These are phyloP conservation scores for Drosophila histrio DNA, from an alignment of 2,888 invertebrate genomes.

Conservation along the genomic window DNA sequence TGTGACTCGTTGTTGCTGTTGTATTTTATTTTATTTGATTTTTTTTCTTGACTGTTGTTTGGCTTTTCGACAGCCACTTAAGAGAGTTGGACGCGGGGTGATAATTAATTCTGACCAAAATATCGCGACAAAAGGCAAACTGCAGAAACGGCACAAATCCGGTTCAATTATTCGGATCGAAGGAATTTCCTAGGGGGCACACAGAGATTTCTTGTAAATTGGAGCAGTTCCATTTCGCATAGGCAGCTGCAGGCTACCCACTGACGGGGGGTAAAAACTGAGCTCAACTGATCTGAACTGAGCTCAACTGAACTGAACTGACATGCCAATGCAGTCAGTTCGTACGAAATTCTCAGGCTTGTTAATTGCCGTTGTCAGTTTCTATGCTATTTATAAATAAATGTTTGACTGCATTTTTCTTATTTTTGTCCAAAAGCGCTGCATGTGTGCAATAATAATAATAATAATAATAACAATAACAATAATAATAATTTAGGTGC, in stretches of 20 bases:
- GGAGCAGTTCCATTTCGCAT: slow-evolving; percentile 70
- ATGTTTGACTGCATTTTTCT: slow-evolving; percentile 35
- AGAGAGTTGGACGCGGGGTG: slow-evolving; percentile 59
- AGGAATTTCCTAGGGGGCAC: slow-evolving; percentile 56
- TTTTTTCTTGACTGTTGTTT: slow-evolving; percentile 21
- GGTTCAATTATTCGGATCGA: slow-evolving; percentile 65
- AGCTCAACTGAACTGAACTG: slow-evolving; percentile 19
- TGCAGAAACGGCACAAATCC: slow-evolving; percentile 45
- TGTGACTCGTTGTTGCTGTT: slow-evolving; percentile 12
- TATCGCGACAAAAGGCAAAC: slow-evolving; percentile 36
- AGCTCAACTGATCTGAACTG: slow-evolving; percentile 5
- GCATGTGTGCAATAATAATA: slow-evolving; percentile 30
- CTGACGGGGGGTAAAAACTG: slow-evolving; percentile 15
- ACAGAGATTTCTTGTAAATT: slow-evolving; percentile 62
- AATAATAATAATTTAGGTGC: slow-evolving; percentile 12
- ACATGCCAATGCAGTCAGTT: slow-evolving; percentile 55
- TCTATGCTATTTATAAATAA: slow-evolving; percentile 65
- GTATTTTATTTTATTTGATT: slow-evolving; percentile 4
- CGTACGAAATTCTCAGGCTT: slow-evolving; percentile 67
- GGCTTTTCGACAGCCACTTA: slow-evolving; percentile 74
- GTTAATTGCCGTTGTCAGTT: slow-evolving; percentile 75
- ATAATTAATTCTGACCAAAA: slow-evolving; percentile 72
- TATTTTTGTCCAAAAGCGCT: not conserved
- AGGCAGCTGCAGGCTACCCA: slow-evolving; percentile 56
- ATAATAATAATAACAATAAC: slow-evolving; percentile 26